Evolutionary conservation across 2,113 vertebrate genomes (phyloP).

Genomic region (Puffinus mauretanicus): DNA sequence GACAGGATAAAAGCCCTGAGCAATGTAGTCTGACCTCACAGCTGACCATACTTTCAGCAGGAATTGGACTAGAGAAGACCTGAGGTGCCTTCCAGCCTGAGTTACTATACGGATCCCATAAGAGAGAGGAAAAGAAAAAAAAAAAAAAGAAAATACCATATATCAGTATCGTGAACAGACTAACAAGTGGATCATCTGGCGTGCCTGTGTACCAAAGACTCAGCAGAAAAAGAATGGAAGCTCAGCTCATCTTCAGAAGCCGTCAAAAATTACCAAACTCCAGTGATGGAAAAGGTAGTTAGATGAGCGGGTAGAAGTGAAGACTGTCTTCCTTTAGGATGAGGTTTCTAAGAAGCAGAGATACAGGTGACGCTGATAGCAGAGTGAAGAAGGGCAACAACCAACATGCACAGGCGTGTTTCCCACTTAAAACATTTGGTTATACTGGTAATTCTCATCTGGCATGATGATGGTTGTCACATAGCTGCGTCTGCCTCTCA

Average conservation of each 20-base stretch:
- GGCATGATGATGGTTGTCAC: not conserved
- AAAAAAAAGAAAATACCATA: not conserved
- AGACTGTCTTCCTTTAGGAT: not conserved
- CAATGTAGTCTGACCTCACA: not conserved
- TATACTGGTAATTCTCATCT: not conserved
- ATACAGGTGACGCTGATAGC: not conserved
- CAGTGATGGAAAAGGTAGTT: not conserved
- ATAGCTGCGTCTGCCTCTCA: not conserved
- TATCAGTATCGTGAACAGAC: not conserved
- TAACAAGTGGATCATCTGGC: not conserved
- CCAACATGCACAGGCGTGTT: accelerated
- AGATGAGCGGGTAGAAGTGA: not conserved
- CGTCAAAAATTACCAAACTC: not conserved
- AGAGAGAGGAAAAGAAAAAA: not conserved
- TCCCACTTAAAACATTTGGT: not conserved
- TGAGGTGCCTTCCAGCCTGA: not conserved
- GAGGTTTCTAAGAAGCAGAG: not conserved
- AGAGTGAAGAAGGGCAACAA: not conserved
- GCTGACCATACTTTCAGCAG: not conserved
- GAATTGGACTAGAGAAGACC: not conserved
- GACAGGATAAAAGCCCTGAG: not conserved
- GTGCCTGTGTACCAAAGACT: not conserved
- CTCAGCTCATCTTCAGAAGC: not conserved
- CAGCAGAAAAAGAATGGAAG: not conserved
- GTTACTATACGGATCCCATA: not conserved